Percentiles rank a stretch among this genome's conserved stretches.
Evolutionary conservation across 2,888 invertebrate genomes (phyloP).

Genomic region (Lobophora halterata): DNA sequence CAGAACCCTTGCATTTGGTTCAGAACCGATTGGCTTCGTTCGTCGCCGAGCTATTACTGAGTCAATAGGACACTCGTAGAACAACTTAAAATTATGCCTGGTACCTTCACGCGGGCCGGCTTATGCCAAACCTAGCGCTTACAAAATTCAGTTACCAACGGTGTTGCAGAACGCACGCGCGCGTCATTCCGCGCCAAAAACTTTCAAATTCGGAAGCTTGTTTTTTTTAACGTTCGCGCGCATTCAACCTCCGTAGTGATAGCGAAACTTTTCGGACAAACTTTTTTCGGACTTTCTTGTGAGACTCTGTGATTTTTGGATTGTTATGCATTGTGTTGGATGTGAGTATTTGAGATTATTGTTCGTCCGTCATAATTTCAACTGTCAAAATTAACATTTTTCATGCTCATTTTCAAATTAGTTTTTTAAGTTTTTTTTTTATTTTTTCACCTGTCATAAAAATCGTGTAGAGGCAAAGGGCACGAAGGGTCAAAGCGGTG

Average conservation of each 20-base stretch:
- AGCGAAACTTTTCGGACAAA: constrained; percentile 32
- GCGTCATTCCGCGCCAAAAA: constrained; percentile 70
- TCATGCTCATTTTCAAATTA: constrained; percentile 18
- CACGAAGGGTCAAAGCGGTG: constrained; percentile 4
- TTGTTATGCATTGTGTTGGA: constrained; percentile 72
- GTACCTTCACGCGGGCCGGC: constrained; percentile 63
- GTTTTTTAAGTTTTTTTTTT: neutral
- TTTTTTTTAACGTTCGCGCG: constrained; percentile 44
- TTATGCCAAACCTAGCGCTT: constrained; percentile 63
- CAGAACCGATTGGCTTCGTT: constrained; percentile 2
- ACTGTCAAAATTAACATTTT: constrained; percentile 22
- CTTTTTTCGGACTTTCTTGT: constrained; percentile 41
- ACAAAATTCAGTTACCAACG: constrained; percentile 70
- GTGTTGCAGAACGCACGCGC: constrained; percentile 72
- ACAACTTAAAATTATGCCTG: constrained; percentile 37
- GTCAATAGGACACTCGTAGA: constrained; percentile 21
- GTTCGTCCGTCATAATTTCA: constrained; percentile 67
- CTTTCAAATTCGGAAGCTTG: constrained; percentile 63
- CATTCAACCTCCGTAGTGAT: constrained; percentile 25
- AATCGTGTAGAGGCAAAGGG: neutral
- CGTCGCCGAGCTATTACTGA: constrained; percentile 15
- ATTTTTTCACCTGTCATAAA: neutral
- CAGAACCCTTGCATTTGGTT: too few species aligned
- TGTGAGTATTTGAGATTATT: constrained; percentile 64
- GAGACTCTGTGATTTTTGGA: constrained; percentile 69